Base-by-base conservation (phyloP, 2,888 invertebrate genomes). In the Athalia cordata region DNA sequence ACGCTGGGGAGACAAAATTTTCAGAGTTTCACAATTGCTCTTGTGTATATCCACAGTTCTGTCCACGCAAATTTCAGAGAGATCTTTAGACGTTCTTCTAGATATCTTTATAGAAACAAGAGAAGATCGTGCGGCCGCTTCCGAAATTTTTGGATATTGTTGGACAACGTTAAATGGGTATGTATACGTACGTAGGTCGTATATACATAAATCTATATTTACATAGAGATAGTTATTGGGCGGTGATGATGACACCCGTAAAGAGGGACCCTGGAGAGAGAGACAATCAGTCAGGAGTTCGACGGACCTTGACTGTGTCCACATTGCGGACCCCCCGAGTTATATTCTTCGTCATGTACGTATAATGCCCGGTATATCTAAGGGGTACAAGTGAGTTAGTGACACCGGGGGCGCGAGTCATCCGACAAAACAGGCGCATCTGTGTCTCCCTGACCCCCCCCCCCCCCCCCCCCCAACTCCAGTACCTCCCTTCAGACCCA, bases 281-380 rank as follows among this genome's bases (percentile, higher is more conserved):
- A 87, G 87, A 87, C 87, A 89, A 90, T 90, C 89, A 88, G 89
- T 89, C 89, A 90, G 88, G 83, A 83, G 88, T 81, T 85, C 89
- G 87, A 81, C 87, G 88, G 89, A 87, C 88, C 90, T 89, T 88
- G 87, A 89, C 89, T 88, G 84, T 89, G 87, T 89, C 89, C 90
- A 90, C 89, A 89, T 89, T 89, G 88, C 86, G 86, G 86, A 85
- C 83, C 82, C 80, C 67, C 75, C 68, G 70, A 45, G 13, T 6
- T 47, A 62, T 62, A n/a, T 64, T 52, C 70, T 47, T 57, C 59
- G 49, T 4, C n/a, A 68, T 11, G 29, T 50, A 50, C 55, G 47
- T 67, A 64, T 62, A 45, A 55, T 49, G 72, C 76, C 70, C 64
- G 45, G 29, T 29, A 29, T 29, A 29, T 29, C 29, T 29, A 2